Evolutionary conservation across 2,888 invertebrate genomes (phyloP).

Genomic region (Ennomos erosarius): DNA sequence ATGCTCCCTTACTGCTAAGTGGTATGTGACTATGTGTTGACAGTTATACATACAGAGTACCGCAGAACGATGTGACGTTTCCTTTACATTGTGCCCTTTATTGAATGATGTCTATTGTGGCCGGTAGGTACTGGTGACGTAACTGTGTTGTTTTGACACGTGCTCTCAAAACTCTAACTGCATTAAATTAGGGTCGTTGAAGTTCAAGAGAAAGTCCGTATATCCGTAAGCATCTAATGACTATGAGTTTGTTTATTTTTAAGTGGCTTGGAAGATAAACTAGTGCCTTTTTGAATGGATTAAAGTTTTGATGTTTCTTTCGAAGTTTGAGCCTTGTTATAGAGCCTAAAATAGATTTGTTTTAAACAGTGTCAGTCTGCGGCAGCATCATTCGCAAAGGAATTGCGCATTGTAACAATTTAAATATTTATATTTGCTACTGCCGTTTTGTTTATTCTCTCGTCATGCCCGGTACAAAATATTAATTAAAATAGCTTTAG

Average conservation of each 20-base stretch:
- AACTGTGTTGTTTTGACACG: constrained; percentile 40
- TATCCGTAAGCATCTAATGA: constrained; percentile 24
- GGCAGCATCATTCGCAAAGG: constrained; percentile 12
- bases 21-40: constrained; percentile 51
- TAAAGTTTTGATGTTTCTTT: no score
- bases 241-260: constrained; percentile 29
- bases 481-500: constrained; percentile 22
- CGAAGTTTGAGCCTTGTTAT: neutral
- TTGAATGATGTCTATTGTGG: constrained; percentile 39
- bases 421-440: constrained; percentile 3
- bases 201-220: constrained; percentile 33
- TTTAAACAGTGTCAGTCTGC: neutral
- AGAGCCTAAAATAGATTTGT: neutral
- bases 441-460: neutral
- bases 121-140: constrained; percentile 35
- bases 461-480: constrained; percentile 11
- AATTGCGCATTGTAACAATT: constrained; percentile 8
- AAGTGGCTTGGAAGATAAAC: constrained; percentile 29
- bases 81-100: constrained; percentile 44
- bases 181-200: constrained; percentile 30
- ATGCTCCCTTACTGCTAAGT: constrained; percentile 22
- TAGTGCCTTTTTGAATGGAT: constrained; percentile 25
- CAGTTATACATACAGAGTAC: constrained; percentile 46
- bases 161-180: constrained; percentile 36
- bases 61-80: constrained; percentile 43